A percentile compares a stretch with the other conserved stretches of the same genome.
Evolutionary conservation across 2,797 vertebrate genomes (phyloP).

Genomic region (Hippocampus kuda): DNA sequence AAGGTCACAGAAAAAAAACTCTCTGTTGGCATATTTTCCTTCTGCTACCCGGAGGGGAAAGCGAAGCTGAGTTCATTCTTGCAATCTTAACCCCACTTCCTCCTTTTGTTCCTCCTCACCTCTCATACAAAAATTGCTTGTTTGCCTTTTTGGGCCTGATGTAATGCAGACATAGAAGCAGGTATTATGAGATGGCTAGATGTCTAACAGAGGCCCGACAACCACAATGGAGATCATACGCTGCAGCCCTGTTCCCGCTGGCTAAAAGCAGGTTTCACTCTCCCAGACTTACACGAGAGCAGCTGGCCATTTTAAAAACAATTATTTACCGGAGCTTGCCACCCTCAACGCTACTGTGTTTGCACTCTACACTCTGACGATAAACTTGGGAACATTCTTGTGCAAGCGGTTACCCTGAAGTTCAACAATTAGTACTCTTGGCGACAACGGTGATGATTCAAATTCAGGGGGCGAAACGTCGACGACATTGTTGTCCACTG

Average conservation of each 20-base stretch:
- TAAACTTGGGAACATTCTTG: not conserved
- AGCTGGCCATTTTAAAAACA: constrained; percentile 35
- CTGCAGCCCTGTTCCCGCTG: constrained; percentile 39
- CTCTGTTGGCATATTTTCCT: constrained; percentile 14
- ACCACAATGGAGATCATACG: constrained; percentile 25
- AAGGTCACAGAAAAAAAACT: not conserved
- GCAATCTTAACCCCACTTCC: constrained; percentile 32
- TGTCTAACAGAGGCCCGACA: constrained; percentile 37
- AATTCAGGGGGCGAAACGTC: not conserved
- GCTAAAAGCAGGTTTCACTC: constrained; percentile 51
- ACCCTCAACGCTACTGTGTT: not conserved
- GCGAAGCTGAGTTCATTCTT: constrained; percentile 32
- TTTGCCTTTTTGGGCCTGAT: constrained; percentile 8
- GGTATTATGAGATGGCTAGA: constrained; percentile 32
- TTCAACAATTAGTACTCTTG: not conserved
- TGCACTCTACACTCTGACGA: not conserved
- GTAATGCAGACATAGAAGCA: constrained; percentile 15
- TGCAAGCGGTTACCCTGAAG: not conserved
- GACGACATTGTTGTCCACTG: not conserved
- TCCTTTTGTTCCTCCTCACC: constrained; percentile 39
- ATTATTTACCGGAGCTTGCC: not conserved
- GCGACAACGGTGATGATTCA: not conserved
- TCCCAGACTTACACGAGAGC: constrained; percentile 32
- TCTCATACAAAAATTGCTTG: constrained; percentile 22
- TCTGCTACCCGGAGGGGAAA: constrained; percentile 21